Conservation (phyloP, 2,888 invertebrate genomes). For the Athalia rosae region DNA sequence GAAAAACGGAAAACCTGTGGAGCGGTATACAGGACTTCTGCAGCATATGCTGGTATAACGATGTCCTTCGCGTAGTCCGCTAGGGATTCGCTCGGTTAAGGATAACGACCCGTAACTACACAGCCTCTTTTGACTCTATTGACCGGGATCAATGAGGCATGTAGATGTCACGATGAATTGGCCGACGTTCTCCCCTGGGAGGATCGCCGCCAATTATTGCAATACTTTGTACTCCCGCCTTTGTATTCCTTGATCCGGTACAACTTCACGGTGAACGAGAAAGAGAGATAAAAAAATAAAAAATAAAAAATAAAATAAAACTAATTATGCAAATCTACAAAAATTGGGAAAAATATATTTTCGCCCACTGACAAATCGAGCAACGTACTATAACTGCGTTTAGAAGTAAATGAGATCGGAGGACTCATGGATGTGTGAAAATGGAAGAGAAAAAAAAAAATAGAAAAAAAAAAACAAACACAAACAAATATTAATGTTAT, state of each 20-base stretch:
- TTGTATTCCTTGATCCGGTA: background rate
- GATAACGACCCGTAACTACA: conserved; percentile 43
- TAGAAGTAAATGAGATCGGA: no score
- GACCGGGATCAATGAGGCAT: conserved; percentile 39
- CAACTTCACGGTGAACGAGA: background rate
- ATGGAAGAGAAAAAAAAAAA: no score
- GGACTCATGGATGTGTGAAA: no score
- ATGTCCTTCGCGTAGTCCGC: conserved; percentile 22
- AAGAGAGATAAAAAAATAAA: no score
- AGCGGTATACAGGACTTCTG: conserved; percentile 22
- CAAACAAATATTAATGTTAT: no score
- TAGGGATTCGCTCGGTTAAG: conserved; percentile 39
- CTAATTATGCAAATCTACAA: no score
- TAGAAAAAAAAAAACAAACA: no score
- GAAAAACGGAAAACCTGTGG: conserved; percentile 17
- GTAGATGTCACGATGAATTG: conserved; percentile 37
- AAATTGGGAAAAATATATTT: no score
- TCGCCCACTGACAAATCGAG: no score
- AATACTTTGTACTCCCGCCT: background rate
- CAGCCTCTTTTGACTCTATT: conserved; percentile 41
- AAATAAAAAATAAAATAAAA: no score
- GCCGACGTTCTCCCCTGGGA: conserved; percentile 19
- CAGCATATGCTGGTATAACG: conserved; percentile 2
- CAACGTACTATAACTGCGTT: no score
- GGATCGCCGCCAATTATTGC: conserved; percentile 27